A percentile compares a stretch with the other conserved stretches of the same genome.
Conservation (phyloP, 2,113 vertebrate species). For the Elephas maximus region DNA sequence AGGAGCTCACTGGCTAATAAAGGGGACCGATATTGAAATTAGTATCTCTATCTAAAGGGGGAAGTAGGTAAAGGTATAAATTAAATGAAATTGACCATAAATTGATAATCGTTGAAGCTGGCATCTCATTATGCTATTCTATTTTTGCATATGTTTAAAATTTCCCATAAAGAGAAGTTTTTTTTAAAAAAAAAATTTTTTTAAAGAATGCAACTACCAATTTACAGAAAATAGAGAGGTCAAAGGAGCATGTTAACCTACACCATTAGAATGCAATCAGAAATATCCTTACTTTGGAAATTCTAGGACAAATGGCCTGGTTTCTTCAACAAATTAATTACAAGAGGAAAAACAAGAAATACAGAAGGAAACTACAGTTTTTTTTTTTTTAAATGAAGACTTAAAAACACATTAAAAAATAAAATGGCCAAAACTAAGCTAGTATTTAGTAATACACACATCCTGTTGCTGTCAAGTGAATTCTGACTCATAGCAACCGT, state of each 20-base stretch:
- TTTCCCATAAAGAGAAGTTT: not conserved
- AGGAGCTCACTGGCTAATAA: not conserved
- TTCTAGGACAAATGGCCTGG: not conserved
- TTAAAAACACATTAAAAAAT: not conserved
- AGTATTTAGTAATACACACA: not conserved
- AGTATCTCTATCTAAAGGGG: not conserved
- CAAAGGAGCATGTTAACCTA: slow-evolving; percentile 26
- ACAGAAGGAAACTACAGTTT: not conserved
- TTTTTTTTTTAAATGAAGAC: not conserved
- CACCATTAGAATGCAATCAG: not conserved
- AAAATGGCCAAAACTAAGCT: not conserved
- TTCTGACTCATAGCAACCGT: too few species aligned
- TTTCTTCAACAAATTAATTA: not conserved
- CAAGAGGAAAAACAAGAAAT: not conserved
- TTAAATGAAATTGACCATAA: not conserved
- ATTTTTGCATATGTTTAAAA: slow-evolving; percentile 21
- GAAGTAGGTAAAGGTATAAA: not conserved
- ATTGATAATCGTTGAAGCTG: not conserved
- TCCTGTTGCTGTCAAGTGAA: too few species aligned
- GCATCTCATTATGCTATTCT: not conserved
- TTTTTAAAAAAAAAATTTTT: not conserved
- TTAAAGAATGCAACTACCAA: not conserved
- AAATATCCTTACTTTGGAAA: slow-evolving; percentile 42
- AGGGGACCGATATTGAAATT: not conserved
- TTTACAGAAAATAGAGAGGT: not conserved